Evolutionary conservation across 2,888 invertebrate genomes (phyloP).

Genomic region (Parnassius apollo): DNA sequence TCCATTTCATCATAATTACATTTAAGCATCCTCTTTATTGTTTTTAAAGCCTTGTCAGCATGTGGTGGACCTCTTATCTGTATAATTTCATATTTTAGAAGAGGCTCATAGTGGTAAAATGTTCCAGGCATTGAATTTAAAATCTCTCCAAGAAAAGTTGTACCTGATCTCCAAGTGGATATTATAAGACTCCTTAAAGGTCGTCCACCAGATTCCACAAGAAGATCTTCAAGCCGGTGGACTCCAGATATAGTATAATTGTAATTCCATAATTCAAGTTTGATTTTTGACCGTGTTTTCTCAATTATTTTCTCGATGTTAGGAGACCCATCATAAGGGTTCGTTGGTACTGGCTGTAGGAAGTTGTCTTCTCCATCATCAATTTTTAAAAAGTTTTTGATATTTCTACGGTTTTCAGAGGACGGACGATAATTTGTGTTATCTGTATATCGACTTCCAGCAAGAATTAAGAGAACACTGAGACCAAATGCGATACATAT

Average conservation of each 20-base stretch:
- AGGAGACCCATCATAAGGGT: constrained; percentile 59
- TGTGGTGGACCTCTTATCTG: constrained; percentile 89
- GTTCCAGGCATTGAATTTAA: constrained; percentile 91
- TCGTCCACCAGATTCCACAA: constrained; percentile 85
- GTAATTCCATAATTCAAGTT: constrained; percentile 61
- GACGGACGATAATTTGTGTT: constrained; percentile 73
- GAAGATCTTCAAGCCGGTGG: constrained; percentile 84
- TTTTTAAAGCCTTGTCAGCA: constrained; percentile 84
- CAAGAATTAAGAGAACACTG: constrained; percentile 76
- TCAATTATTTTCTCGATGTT: constrained; percentile 64
- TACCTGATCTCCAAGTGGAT: constrained; percentile 95
- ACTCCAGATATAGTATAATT: constrained; percentile 63
- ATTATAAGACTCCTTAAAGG: constrained; percentile 89
- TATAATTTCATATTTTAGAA: constrained; percentile 90
- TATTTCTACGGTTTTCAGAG: constrained; percentile 65
- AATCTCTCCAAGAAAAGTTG: constrained; percentile 93
- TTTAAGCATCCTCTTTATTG: constrained; percentile 86
- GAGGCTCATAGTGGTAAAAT: constrained; percentile 94
- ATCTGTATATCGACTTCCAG: constrained; percentile 80
- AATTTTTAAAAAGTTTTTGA: constrained; percentile 82
- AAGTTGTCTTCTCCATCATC: constrained; percentile 71
- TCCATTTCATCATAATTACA: constrained; percentile 89
- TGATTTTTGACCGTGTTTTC: constrained; percentile 61
- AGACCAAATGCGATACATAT: constrained; percentile 78
- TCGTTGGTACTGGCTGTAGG: constrained; percentile 58